Evolutionary conservation across 2,888 invertebrate species (phyloP).

Genomic region (Agonopterix subpropinquella): DNA sequence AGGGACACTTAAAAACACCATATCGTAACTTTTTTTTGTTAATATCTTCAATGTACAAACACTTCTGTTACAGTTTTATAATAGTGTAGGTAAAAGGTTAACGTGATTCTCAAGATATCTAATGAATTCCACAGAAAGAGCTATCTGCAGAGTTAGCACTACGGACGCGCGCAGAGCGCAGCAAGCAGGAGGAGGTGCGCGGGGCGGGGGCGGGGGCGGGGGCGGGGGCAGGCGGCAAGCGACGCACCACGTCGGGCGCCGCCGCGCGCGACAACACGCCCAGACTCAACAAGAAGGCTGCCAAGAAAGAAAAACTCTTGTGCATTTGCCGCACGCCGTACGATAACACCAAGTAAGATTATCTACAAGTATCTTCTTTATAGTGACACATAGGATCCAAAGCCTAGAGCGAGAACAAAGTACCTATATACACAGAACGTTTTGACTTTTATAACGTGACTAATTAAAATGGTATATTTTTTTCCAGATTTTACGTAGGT

Average conservation of each 20-base stretch:
- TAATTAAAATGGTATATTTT: neutral
- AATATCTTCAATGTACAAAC: too few species aligned
- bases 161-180: slow-evolving; percentile 82
- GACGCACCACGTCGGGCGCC: slow-evolving; percentile 37
- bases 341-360: slow-evolving; percentile 90
- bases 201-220: too few species aligned
- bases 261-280: slow-evolving; percentile 28
- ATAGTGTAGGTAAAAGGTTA: too few species aligned
- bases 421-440: too few species aligned
- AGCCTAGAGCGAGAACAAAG: too few species aligned
- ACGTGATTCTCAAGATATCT: too few species aligned
- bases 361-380: neutral
- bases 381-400: too few species aligned
- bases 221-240: slow-evolving; percentile 23
- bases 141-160: slow-evolving; percentile 83
- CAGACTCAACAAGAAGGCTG: slow-evolving; percentile 37
- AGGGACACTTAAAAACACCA: too few species aligned
- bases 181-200: slow-evolving; percentile 80
- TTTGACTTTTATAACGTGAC: too few species aligned
- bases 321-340: slow-evolving; percentile 96
- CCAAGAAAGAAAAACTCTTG: slow-evolving; percentile 87
- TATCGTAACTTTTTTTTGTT: too few species aligned
- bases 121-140: slow-evolving; percentile 75
- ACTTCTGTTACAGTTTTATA: too few species aligned
- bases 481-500: slow-evolving; percentile 92